These are phyloP conservation scores for Chelon auratus DNA, from an alignment of 2,797 vertebrate species.

Conservation along the genomic window DNA sequence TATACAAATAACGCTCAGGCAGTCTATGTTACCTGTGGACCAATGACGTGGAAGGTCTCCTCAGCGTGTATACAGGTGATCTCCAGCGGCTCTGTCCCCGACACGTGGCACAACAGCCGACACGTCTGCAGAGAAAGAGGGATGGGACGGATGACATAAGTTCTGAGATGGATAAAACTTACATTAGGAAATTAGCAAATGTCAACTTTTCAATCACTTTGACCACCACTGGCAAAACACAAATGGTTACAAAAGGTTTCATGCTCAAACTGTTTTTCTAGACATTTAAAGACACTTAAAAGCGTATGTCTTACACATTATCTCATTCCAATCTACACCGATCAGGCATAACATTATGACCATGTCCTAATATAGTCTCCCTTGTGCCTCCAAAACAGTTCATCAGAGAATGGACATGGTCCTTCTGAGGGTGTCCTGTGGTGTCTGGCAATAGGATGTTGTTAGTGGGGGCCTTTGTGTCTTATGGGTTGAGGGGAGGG, in stretches of 20 bases:
- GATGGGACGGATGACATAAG: background rate
- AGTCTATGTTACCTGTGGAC: constrained; percentile 90
- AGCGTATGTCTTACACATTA: background rate
- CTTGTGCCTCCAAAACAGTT: too few relatives aligned
- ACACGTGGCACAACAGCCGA: constrained; percentile 93
- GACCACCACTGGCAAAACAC: background rate
- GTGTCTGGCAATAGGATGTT: too few relatives aligned
- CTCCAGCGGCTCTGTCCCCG: constrained; percentile 94
- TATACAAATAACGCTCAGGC: background rate
- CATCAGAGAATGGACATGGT: too few relatives aligned
- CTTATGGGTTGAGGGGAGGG: too few relatives aligned
- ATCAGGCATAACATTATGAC: too few relatives aligned
- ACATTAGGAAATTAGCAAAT: background rate
- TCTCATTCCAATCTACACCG: background rate
- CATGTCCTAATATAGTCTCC: too few relatives aligned
- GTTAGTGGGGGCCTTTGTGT: too few relatives aligned
- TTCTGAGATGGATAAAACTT: background rate
- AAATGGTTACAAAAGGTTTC: background rate
- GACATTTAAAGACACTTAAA: background rate
- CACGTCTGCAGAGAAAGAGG: constrained; percentile 85
- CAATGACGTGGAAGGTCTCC: constrained; percentile 97
- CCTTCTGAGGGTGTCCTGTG: too few relatives aligned
- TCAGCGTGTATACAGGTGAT: constrained; percentile 97
- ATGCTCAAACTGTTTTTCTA: background rate
- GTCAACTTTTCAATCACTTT: background rate